Conservation (phyloP, 2,888 invertebrate species). For the Nycteola revayana region DNA sequence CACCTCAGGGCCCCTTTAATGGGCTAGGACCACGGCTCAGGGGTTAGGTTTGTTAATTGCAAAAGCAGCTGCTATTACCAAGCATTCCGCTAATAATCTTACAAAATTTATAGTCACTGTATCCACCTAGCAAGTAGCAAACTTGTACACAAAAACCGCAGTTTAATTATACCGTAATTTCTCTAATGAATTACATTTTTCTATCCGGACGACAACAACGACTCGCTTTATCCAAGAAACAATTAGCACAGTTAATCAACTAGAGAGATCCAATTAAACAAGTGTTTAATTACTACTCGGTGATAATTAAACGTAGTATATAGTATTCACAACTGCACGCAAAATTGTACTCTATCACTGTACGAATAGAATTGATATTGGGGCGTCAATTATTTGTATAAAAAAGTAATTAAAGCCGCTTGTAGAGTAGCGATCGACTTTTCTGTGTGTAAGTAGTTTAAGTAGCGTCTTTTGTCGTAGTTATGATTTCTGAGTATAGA, state of each 20-base stretch:
- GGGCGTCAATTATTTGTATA: neutral
- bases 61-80: no score
- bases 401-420: neutral
- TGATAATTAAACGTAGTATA: conserved; percentile 49
- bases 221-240: conserved; percentile 46
- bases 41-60: no score
- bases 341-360: neutral
- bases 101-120: no score
- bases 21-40: no score
- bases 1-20: no score
- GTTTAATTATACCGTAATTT: conserved; percentile 25
- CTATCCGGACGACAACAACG: conserved; percentile 24
- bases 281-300: conserved; percentile 60
- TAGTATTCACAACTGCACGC: conserved; percentile 2
- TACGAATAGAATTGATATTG: neutral
- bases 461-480: neutral
- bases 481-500: no score
- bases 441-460: neutral
- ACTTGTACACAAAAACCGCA: conserved; percentile 12
- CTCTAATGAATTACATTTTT: conserved; percentile 28
- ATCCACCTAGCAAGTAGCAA: conserved; percentile 4
- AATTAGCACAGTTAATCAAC: conserved; percentile 49
- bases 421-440: neutral
- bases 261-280: conserved; percentile 55
- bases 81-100: no score